phyloP scores from a whole-genome alignment of 1,140 invertebrate genomes.

The Philotrypesis tridentata region DNA sequence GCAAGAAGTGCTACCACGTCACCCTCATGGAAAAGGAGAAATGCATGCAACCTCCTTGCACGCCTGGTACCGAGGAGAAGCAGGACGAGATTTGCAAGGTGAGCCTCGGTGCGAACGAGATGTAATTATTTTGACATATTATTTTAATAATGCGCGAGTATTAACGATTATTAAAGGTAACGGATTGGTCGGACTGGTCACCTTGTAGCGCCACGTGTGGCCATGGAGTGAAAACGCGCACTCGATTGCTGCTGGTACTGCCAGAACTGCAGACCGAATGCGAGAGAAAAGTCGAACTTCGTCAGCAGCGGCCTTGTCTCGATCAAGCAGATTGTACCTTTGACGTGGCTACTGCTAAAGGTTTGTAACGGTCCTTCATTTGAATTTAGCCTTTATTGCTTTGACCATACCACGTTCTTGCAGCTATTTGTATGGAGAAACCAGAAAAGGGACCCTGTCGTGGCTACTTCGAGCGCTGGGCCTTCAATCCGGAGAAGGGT shows the following conservation, averaged over 20 bases:
- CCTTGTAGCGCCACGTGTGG: conserved; percentile 84
- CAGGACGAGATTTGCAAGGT: conserved; percentile 76
- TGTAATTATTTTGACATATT: conserved; percentile 18
- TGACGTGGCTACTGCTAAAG: conserved; percentile 83
- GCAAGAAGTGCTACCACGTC: conserved; percentile 85
- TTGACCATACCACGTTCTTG: neutral
- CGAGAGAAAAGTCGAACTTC: conserved; percentile 76
- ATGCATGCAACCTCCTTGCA: conserved; percentile 82
- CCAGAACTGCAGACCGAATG: conserved; percentile 77
- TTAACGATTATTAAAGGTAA: conserved; percentile 69
- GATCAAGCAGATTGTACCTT: conserved; percentile 81
- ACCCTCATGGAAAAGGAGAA: conserved; percentile 82
- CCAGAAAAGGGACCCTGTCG: conserved; percentile 86
- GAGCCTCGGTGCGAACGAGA: conserved; percentile 1
- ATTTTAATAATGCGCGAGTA: neutral
- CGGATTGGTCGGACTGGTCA: conserved; percentile 83
- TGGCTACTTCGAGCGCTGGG: conserved; percentile 87
- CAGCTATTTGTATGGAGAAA: conserved; percentile 85
- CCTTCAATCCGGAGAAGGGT: conserved; percentile 82
- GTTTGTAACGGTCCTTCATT: conserved; percentile 62
- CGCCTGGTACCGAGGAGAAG: conserved; percentile 72
- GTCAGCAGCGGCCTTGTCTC: conserved; percentile 79
- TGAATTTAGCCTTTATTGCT: neutral
- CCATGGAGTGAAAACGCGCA: conserved; percentile 81
- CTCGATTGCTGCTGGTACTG: conserved; percentile 79